phyloP scores from a whole-genome alignment of 2,113 vertebrate genomes.

The Clarias magur region DNA sequence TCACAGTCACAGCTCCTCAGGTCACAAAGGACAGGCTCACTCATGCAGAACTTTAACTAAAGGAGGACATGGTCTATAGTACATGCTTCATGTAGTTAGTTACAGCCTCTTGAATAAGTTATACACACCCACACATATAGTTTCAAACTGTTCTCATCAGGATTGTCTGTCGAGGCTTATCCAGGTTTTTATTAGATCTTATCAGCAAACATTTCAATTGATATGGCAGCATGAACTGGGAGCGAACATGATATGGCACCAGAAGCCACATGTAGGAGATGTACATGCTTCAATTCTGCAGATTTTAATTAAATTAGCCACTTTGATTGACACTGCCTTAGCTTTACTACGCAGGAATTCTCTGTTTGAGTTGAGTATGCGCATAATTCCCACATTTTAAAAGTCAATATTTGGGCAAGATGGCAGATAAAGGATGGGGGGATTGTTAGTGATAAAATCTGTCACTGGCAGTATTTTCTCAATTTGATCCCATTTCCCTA shows the following conservation, averaged over 20 bases:
- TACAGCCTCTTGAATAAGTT: constrained; percentile 2
- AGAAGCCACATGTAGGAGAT: constrained; percentile 58
- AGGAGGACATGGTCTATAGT: background rate
- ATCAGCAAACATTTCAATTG: constrained; percentile 78
- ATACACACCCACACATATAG: constrained; percentile 20
- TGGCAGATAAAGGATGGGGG: constrained; percentile 23
- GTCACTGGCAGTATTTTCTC: constrained; percentile 17
- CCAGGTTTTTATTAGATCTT: constrained; percentile 76
- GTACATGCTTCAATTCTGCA: constrained; percentile 47
- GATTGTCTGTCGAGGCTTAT: constrained; percentile 79
- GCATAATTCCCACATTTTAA: constrained; percentile 46
- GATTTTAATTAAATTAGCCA: background rate
- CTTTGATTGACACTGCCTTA: background rate
- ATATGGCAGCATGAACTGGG: constrained; percentile 36
- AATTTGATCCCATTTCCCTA: constrained; percentile 15
- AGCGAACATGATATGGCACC: constrained; percentile 45
- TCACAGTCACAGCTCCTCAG: constrained; percentile 42
- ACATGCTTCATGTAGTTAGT: background rate
- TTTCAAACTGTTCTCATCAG: constrained; percentile 68
- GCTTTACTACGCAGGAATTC: constrained; percentile 38
- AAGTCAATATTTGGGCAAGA: constrained; percentile 47
- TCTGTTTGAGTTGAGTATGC: constrained; percentile 1
- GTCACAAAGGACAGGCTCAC: constrained; percentile 36
- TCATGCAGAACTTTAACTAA: constrained; percentile 11
- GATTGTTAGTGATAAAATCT: constrained; percentile 31